Evolutionary conservation across 2,888 invertebrate species (phyloP).

Genomic region (Netelia melanura): DNA sequence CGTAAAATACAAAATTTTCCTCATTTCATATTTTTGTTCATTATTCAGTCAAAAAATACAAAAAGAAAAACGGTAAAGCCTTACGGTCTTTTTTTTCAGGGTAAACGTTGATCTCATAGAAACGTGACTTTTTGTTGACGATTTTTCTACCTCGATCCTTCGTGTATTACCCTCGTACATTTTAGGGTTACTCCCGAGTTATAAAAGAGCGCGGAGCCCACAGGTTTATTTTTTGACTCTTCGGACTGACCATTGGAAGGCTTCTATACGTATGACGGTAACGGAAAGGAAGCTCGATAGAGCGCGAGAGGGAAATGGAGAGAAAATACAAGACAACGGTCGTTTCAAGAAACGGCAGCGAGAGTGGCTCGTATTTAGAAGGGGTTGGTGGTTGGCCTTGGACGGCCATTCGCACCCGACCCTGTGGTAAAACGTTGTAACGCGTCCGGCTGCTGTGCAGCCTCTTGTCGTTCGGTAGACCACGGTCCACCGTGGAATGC

Average conservation of each 20-base stretch:
- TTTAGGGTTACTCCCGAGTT: conserved; percentile 21
- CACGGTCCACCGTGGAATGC: conserved; percentile 74
- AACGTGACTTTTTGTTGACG: conserved; percentile 2
- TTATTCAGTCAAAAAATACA: background rate
- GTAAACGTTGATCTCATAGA: background rate
- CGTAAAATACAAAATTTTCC: background rate
- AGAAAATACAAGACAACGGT: conserved; percentile 13
- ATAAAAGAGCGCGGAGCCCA: conserved; percentile 19
- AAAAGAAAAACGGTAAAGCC: background rate
- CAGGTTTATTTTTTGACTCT: conserved; percentile 28
- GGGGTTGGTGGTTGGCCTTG: conserved; percentile 80
- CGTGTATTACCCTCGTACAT: background rate
- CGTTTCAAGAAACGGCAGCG: conserved; percentile 33
- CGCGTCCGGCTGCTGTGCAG: conserved; percentile 43
- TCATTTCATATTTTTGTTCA: background rate
- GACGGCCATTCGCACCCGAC: conserved; percentile 77
- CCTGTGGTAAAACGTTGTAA: conserved; percentile 65
- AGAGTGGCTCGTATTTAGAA: conserved; percentile 66
- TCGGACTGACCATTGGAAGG: conserved; percentile 18
- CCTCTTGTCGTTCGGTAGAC: conserved; percentile 66
- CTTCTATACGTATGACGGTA: background rate
- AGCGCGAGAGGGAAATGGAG: background rate
- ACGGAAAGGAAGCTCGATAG: background rate
- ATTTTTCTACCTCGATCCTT: conserved; percentile 1
- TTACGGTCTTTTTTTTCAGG: background rate